A percentile compares a stretch with the other conserved stretches of the same genome.
Conservation (phyloP, 2,797 vertebrate species). For the Chromobotia macracanthus region DNA sequence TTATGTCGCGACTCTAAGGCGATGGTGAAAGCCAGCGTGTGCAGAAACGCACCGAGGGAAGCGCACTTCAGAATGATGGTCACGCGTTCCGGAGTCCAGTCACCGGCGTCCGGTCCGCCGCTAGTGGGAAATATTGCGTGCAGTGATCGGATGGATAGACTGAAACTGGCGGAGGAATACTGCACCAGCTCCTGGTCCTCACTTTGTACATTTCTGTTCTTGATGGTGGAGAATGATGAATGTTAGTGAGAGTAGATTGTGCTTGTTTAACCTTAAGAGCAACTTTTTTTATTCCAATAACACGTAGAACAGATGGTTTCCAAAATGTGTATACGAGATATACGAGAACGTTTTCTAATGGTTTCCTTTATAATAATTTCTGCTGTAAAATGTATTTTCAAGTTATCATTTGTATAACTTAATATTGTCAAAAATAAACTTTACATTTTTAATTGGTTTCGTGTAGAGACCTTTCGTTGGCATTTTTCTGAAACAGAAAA, state of each 20-base stretch:
- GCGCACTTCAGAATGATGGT: conserved; percentile 80
- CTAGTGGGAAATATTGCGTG: conserved; percentile 70
- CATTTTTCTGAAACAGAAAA: too few species aligned
- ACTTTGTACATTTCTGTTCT: conserved; percentile 84
- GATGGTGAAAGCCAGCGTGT: conserved; percentile 80
- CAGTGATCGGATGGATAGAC: conserved; percentile 69
- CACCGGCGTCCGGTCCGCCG: not conserved
- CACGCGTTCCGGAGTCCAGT: not conserved
- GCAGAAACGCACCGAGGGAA: conserved; percentile 76
- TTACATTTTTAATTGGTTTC: not conserved
- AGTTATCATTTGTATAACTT: not conserved
- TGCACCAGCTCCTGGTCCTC: conserved; percentile 81
- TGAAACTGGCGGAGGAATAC: conserved; percentile 79
- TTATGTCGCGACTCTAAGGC: conserved; percentile 77
- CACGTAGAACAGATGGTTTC: not conserved
- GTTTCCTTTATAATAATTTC: not conserved
- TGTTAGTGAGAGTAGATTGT: conserved; percentile 64
- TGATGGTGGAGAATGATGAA: conserved; percentile 82
- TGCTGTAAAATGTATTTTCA: not conserved
- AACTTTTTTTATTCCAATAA: not conserved
- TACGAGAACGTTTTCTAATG: too few species aligned
- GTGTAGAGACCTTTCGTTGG: not conserved
- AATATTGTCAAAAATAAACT: too few species aligned
- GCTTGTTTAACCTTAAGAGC: not conserved
- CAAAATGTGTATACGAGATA: not conserved